Conservation (phyloP, 2,113 vertebrate species). For the Oreochromis tanganicae region DNA sequence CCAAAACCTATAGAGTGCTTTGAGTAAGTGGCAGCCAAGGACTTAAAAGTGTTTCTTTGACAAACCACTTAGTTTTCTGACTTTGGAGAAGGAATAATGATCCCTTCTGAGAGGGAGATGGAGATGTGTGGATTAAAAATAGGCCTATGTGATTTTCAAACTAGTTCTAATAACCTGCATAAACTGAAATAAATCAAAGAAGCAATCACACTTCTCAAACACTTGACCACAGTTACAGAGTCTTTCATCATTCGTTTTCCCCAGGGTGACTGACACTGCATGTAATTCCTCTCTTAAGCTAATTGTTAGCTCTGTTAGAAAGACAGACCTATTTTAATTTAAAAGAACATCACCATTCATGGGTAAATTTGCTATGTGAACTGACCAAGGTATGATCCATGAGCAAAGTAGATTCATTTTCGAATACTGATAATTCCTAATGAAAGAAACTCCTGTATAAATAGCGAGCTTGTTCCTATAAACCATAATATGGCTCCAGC, state of each 20-base stretch:
- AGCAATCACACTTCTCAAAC: constrained; percentile 33
- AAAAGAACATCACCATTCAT: background rate
- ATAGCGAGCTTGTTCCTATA: background rate
- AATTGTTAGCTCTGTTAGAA: constrained; percentile 31
- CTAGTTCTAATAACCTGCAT: constrained; percentile 36
- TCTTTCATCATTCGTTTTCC: constrained; percentile 35
- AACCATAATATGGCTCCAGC: background rate
- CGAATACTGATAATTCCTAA: background rate
- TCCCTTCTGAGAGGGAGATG: constrained; percentile 6
- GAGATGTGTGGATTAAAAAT: constrained; percentile 15
- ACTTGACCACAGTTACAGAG: constrained; percentile 49
- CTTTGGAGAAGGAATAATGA: constrained; percentile 45
- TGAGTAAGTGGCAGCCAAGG: constrained; percentile 13
- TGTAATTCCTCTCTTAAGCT: background rate
- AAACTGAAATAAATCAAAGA: constrained; percentile 46
- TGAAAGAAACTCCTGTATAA: background rate
- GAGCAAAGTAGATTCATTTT: background rate
- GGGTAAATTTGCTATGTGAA: background rate
- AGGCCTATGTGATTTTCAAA: constrained; percentile 24
- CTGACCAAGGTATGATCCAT: background rate
- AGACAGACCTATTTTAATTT: background rate
- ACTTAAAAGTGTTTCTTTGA: constrained; percentile 58
- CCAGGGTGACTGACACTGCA: constrained; percentile 6
- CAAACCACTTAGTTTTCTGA: constrained; percentile 55
- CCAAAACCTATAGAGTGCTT: constrained; percentile 43